A percentile compares a stretch with the other conserved stretches of the same genome.
phyloP scores from a whole-genome alignment of 2,113 vertebrate species.

The Ursus arctos region DNA sequence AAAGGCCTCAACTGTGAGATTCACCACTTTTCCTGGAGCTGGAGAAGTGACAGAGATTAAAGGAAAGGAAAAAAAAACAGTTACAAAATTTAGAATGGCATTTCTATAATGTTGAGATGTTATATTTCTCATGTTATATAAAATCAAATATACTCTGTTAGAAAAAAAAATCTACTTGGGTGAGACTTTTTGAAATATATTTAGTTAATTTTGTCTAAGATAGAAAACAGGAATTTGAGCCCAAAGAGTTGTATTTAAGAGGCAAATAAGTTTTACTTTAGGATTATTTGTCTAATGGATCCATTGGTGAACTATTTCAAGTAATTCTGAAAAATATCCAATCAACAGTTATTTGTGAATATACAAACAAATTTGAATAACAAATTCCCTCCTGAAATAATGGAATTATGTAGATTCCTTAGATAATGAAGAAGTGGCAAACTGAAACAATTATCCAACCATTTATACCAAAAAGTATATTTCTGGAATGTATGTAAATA shows the following conservation, averaged over 20 bases:
- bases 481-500: not conserved
- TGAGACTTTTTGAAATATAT: not conserved
- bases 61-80: conserved; percentile 51
- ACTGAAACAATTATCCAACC: not conserved
- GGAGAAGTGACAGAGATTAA: conserved; percentile 72
- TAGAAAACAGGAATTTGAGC: not conserved
- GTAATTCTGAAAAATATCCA: not conserved
- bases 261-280: not conserved
- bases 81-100: conserved; percentile 24
- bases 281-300: not conserved
- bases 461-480: not conserved
- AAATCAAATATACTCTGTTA: not conserved
- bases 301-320: not conserved
- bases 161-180: not conserved
- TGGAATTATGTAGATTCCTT: not conserved
- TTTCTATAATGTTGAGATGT: not conserved
- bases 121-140: not conserved
- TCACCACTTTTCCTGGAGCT: conserved; percentile 97
- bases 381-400: not conserved
- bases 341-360: not conserved
- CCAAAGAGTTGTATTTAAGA: not conserved
- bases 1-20: conserved; percentile 94
- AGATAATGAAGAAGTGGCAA: not conserved
- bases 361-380: not conserved
- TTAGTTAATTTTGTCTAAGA: not conserved